phyloP scores from a whole-genome alignment of 2,113 vertebrate species.

The Natator depressus region DNA sequence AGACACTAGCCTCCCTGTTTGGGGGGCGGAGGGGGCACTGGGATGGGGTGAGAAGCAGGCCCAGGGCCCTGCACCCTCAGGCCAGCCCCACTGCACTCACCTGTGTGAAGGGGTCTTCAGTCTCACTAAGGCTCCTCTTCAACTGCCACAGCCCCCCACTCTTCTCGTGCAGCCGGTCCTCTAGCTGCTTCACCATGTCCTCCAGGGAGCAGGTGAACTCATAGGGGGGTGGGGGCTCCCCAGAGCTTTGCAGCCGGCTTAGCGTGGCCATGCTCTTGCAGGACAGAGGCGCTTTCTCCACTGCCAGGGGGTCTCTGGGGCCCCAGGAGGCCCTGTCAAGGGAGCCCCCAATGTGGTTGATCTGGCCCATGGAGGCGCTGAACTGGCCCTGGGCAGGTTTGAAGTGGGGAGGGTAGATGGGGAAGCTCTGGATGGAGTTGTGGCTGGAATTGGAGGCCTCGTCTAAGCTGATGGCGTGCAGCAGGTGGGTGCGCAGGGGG shows the following conservation, averaged over 20 bases:
- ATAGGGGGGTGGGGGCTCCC: conserved; percentile 89
- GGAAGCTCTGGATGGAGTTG: conserved; percentile 93
- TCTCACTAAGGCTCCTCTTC: conserved; percentile 91
- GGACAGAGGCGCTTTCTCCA: conserved; percentile 77
- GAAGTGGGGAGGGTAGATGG: conserved; percentile 86
- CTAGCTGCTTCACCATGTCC: conserved; percentile 89
- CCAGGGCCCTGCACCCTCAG: background rate
- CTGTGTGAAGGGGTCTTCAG: conserved; percentile 92
- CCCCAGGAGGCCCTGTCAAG: conserved; percentile 84
- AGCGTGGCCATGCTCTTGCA: conserved; percentile 89
- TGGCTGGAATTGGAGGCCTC: conserved; percentile 91
- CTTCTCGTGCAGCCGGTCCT: conserved; percentile 89
- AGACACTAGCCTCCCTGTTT: no score
- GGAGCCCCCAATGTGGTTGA: conserved; percentile 93
- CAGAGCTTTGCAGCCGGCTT: conserved; percentile 83
- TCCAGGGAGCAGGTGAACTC: conserved; percentile 91
- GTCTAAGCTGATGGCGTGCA: conserved; percentile 84
- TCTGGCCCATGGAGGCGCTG: conserved; percentile 95
- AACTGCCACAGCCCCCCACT: conserved; percentile 92
- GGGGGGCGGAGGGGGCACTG: background rate
- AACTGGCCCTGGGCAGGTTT: conserved; percentile 88
- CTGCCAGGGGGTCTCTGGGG: conserved; percentile 77
- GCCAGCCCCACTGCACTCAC: conserved; percentile 71
- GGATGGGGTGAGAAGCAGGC: background rate
- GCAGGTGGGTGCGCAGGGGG: conserved; percentile 74